Evolutionary conservation across 2,797 vertebrate species (phyloP).

Genomic region (Furcifer pardalis): DNA sequence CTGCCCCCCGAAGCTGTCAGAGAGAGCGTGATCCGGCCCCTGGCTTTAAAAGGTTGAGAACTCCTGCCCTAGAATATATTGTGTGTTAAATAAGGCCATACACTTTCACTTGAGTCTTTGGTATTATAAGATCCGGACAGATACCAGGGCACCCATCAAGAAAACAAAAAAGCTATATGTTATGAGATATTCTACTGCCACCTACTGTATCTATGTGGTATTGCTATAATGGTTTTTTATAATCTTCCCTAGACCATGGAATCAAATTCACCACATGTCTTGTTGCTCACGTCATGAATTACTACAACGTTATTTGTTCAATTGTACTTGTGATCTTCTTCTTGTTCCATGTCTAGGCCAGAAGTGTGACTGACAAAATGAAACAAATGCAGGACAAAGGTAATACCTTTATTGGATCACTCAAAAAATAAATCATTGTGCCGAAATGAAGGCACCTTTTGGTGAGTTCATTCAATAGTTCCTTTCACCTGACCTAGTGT

Average conservation of each 20-base stretch:
- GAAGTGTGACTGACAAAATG: too few species aligned
- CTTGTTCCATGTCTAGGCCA: too few species aligned
- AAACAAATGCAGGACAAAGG: too few species aligned
- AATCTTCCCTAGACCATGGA: background rate
- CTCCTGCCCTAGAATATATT: too few species aligned
- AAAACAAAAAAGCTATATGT: background rate
- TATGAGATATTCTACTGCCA: constrained; percentile 11
- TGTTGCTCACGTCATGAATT: background rate
- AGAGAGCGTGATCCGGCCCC: too few species aligned
- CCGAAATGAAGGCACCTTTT: too few species aligned
- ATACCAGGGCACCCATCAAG: background rate
- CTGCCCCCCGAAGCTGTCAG: too few species aligned
- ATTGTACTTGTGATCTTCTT: background rate
- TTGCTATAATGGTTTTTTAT: background rate
- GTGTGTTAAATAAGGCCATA: background rate
- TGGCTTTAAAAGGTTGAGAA: too few species aligned
- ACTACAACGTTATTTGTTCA: background rate
- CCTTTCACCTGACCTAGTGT: too few species aligned
- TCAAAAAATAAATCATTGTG: too few species aligned
- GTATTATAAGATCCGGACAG: background rate
- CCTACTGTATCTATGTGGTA: background rate
- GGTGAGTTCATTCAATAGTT: too few species aligned
- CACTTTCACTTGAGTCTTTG: background rate
- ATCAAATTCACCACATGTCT: background rate
- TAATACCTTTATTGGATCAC: too few species aligned